Evolutionary conservation across 2,888 invertebrate genomes (phyloP).

Genomic region (Hypercompe scribonia): DNA sequence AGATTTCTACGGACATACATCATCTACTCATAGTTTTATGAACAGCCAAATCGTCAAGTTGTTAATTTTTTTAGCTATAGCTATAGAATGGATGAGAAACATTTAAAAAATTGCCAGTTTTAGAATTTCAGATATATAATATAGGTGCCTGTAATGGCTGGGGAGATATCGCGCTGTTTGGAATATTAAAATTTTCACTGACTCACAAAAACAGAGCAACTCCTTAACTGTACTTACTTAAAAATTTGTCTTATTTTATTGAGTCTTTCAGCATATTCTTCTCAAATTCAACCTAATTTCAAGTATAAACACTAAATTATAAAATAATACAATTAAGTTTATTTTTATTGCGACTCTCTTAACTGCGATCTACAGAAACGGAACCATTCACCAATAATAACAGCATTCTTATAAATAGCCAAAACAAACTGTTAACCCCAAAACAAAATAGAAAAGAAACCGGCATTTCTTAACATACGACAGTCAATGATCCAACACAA

Average conservation of each 20-base stretch:
- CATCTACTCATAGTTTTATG: too few relatives aligned
- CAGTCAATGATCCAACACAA: conserved; percentile 51
- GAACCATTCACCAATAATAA: neutral
- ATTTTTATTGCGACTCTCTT: neutral
- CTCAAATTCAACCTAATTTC: neutral
- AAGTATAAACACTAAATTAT: neutral
- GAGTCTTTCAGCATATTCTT: too few relatives aligned
- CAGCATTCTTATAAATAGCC: neutral
- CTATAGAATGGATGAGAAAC: neutral
- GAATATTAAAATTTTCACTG: neutral
- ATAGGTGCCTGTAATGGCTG: neutral
- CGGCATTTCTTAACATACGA: conserved; percentile 13
- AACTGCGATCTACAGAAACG: neutral
- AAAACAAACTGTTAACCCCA: neutral
- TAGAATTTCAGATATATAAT: neutral
- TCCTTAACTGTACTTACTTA: neutral
- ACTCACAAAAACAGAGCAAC: neutral
- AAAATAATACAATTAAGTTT: neutral
- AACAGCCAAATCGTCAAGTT: too few relatives aligned
- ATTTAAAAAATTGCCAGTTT: neutral
- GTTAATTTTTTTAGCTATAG: too few relatives aligned
- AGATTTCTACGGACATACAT: too few relatives aligned
- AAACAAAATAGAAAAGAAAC: conserved; percentile 13
- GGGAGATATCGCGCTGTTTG: neutral
- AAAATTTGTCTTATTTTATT: too few relatives aligned